These are phyloP conservation scores for Sitta carolinensis DNA, from an alignment of 2,797 vertebrate genomes.

Conservation along the genomic window DNA sequence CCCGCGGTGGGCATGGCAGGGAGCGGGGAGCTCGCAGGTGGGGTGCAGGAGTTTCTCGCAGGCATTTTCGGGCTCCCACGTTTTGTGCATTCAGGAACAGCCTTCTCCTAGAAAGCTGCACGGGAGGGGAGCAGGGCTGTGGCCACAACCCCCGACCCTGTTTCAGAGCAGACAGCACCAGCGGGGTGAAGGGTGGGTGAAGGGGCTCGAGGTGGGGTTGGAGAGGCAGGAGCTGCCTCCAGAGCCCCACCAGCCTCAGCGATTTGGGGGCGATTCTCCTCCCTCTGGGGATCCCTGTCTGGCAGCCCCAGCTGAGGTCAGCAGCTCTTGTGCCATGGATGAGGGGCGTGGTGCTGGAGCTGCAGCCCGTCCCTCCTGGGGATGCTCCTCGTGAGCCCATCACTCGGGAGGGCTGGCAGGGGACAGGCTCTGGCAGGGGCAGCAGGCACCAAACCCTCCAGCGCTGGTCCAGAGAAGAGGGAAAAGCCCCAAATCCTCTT, in stretches of 20 bases:
- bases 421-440: not conserved
- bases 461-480: not conserved
- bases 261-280: not conserved
- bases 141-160: not conserved
- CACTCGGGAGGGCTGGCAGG: not conserved
- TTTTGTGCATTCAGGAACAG: not conserved
- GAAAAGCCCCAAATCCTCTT: not conserved
- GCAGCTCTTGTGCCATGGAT: fast-evolving
- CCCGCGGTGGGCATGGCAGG: fast-evolving
- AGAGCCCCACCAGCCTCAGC: not conserved
- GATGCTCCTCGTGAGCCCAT: not conserved
- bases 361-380: not conserved
- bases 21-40: not conserved
- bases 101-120: not conserved
- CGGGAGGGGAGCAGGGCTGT: not conserved
- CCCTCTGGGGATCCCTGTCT: not conserved
- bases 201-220: not conserved
- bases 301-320: not conserved
- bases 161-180: not conserved
- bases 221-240: not conserved
- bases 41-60: fast-evolving
- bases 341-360: not conserved
- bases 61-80: fast-evolving
- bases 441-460: not conserved
- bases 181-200: fast-evolving